These are phyloP conservation scores for Eupeodes corollae DNA, from an alignment of 1,140 invertebrate genomes.

Conservation along the genomic window DNA sequence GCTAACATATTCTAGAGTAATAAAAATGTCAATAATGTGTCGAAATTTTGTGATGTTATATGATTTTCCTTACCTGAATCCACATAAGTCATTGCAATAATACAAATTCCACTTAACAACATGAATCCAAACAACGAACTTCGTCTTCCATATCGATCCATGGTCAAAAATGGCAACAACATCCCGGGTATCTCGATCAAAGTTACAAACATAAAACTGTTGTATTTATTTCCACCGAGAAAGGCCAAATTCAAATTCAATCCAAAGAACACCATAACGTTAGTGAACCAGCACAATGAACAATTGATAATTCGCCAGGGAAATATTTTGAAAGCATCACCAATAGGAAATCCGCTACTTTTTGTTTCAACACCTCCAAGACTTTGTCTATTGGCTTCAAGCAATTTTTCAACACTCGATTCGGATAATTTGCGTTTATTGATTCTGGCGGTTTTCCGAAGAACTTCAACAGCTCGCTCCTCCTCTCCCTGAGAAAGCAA, in stretches of 20 bases:
- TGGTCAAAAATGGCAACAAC: conserved; percentile 47
- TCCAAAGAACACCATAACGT: conserved; percentile 67
- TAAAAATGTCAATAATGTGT: background rate
- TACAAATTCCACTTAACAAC: conserved; percentile 44
- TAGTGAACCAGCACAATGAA: conserved; percentile 57
- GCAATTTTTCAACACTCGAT: conserved; percentile 37
- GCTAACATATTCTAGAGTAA: conserved; percentile 20
- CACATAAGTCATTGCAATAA: conserved; percentile 28
- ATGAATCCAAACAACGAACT: conserved; percentile 46
- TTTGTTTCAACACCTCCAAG: conserved; percentile 22
- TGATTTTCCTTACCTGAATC: conserved; percentile 19
- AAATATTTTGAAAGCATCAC: conserved; percentile 20
- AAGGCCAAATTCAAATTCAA: conserved; percentile 68
- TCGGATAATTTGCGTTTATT: conserved; percentile 51
- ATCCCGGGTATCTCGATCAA: conserved; percentile 62
- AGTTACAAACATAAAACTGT: conserved; percentile 57
- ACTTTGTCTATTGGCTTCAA: conserved; percentile 17
- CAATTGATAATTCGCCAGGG: conserved; percentile 47
- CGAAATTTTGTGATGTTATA: background rate
- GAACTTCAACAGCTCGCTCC: conserved; percentile 45
- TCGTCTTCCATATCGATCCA: conserved; percentile 53
- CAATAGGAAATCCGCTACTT: conserved; percentile 26
- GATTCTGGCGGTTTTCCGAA: conserved; percentile 52
- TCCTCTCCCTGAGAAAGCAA: conserved; percentile 55
- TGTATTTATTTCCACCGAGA: conserved; percentile 53